Base-by-base conservation (phyloP, 2,113 vertebrate genomes). In the Tychaedon coryphoeus region DNA sequence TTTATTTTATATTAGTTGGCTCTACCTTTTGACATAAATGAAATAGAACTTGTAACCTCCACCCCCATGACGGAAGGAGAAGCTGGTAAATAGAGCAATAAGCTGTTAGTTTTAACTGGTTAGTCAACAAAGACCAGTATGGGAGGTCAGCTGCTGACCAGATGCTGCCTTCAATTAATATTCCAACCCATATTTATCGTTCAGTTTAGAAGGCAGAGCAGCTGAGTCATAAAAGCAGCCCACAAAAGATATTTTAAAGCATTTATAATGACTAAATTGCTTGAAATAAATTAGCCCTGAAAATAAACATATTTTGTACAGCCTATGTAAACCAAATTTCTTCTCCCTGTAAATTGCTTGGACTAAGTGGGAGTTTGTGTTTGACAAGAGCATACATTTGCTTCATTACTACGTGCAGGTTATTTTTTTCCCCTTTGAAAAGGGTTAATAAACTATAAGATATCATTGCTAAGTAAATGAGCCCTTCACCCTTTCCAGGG, bases 131-230 rank as follows among this genome's bases (percentile, higher is more conserved):
- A 96, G 93, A 96, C 93, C 96, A 97, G 93, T 69, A 81, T 73
- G 81, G 94, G 95, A 72, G 97, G 98, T 98, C 98, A 98, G 97
- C 97, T 98, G 98, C 98, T 98, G 98, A 98, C 98, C 98, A 98
- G 97, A 98, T 98, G 98, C 98, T 98, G 97, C 97, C 97, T 98
- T 98, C 98, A 98, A 98, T 98, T 98, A 98, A 97, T 98, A 98
- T 98, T 97, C 98, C 96, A 96, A 92, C 86, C 94, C 96, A 98
- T 97, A 96, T 98, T 98, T 98, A 98, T 98, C 91, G 73, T 90
- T 97, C 71, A 88, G 89, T 97, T 96, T 97, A 97, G 58, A 98
- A 98, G 93, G 96, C 78, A 94, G 96, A 97, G 93, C 98, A 98
- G 97, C 96, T 97, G 97, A 98, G 96, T 97, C 96, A 97, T 98